Base-by-base conservation (phyloP, 1,140 invertebrate species). In the Zaprionus gabonicus region DNA sequence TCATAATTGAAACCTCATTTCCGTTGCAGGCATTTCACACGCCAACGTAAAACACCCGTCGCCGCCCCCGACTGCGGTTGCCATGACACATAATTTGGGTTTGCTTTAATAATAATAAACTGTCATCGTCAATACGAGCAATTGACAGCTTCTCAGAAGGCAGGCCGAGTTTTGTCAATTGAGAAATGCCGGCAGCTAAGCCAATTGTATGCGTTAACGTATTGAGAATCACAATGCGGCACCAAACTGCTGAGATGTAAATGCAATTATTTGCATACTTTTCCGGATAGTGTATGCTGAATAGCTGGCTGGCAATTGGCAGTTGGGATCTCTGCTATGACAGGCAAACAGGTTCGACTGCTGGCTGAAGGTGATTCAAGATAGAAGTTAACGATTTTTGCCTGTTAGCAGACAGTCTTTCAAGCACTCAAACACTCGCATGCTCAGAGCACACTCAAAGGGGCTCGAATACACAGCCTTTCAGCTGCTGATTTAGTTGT, bases 101-200 rank as follows among this genome's bases (percentile, higher is more conserved):
- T 88, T 90, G 85, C 82, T 88, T 88, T 81, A 90, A 88, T 88
- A 88, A 88, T 90, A 74, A 90, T 81, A 82, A 81, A 76, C 80
- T 88, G 84, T 90, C 85, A 90, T 74, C 75, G 73, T 88, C 84
- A 80, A 76, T 80, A 71, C 67, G 49, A 62, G 6, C 67, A 74
- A 59, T 44, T 80, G 68, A 63, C 75, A 80, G 65, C 36, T 46
- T 59, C 51, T 70, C 10, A 31, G 31, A 9, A 34, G 31, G 31
- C 31, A 10, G 31, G 65, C 56, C 12, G 34, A 68, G 34, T 36
- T 46, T 56, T 64, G 60, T 41, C 51, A 38, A 41, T 23, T 38
- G 55, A 23, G 70, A 28, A 13, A 31, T 44, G 17, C 28, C 62
- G 7, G 28, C 17, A 31, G 31, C 25, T 23, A 53, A 64, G 28